Evolutionary conservation across 23 tunicate species (phyloP).

Genomic region (Ascidia mentula): DNA sequence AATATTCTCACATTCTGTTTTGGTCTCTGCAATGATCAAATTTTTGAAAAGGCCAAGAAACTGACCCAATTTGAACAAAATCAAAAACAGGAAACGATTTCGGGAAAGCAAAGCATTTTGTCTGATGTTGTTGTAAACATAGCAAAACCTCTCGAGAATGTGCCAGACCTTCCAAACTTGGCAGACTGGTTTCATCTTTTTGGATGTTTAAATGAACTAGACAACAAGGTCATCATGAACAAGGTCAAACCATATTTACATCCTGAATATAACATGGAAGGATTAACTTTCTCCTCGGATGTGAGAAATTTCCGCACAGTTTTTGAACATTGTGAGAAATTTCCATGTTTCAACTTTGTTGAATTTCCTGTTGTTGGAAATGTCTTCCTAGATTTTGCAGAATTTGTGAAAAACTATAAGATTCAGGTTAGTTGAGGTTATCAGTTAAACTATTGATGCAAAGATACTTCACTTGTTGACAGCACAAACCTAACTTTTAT

Average conservation of each 20-base stretch:
- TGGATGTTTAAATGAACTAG: slow-evolving; percentile 3
- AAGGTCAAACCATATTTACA: not conserved
- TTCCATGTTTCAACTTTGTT: not conserved
- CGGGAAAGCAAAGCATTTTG: no score
- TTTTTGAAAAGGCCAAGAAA: not conserved
- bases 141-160: no score
- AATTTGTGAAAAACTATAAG: not conserved
- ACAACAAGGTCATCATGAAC: not conserved
- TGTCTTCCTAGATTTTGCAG: not conserved
- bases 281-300: not conserved
- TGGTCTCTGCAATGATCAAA: not conserved
- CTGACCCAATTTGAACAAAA: not conserved
- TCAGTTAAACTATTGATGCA: no score
- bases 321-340: not conserved
- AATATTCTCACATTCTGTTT: not conserved
- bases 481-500: no score
- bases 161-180: no score
- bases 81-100: no score
- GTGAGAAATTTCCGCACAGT: not conserved
- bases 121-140: not conserved
- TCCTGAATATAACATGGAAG: not conserved
- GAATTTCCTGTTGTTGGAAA: not conserved
- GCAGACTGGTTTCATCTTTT: not conserved
- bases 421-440: not conserved
- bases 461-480: no score